phyloP scores from a whole-genome alignment of 2,113 vertebrate species.

The Manacus vitellinus region DNA sequence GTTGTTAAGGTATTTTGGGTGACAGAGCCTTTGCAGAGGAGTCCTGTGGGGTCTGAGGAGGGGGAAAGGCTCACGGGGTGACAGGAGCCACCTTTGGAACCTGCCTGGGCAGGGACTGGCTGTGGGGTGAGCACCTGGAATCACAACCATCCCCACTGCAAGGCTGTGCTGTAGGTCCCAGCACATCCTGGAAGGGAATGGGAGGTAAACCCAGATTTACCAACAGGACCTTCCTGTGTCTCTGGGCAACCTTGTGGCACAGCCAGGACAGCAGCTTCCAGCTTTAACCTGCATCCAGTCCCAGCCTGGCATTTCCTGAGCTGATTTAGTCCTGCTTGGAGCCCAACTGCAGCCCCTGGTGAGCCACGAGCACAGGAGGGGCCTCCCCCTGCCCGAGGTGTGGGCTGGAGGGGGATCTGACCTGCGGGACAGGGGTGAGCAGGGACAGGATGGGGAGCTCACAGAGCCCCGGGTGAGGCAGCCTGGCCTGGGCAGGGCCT shows the following conservation, averaged over 20 bases:
- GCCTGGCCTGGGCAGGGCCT: background rate
- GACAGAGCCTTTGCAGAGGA: background rate
- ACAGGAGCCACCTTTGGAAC: background rate
- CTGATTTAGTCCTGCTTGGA: background rate
- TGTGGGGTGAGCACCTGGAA: background rate
- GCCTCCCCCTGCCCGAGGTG: rapidly evolving
- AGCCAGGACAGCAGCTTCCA: background rate
- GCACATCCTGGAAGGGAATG: background rate
- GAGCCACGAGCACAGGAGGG: background rate
- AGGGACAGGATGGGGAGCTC: background rate
- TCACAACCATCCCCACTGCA: background rate
- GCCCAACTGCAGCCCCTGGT: background rate
- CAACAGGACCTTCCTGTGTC: background rate
- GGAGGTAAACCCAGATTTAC: background rate
- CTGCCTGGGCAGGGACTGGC: background rate
- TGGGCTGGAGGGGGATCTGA: background rate
- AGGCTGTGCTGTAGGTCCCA: background rate
- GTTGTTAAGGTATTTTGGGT: background rate
- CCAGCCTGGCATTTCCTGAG: background rate
- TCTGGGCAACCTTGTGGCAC: background rate
- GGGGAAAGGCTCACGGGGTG: rapidly evolving
- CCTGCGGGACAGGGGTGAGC: background rate
- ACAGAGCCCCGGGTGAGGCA: background rate
- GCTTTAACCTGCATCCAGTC: background rate
- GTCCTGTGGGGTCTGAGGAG: background rate